These are phyloP conservation scores for Aphyosemion australe DNA, from an alignment of 2,113 vertebrate genomes.

Conservation along the genomic window DNA sequence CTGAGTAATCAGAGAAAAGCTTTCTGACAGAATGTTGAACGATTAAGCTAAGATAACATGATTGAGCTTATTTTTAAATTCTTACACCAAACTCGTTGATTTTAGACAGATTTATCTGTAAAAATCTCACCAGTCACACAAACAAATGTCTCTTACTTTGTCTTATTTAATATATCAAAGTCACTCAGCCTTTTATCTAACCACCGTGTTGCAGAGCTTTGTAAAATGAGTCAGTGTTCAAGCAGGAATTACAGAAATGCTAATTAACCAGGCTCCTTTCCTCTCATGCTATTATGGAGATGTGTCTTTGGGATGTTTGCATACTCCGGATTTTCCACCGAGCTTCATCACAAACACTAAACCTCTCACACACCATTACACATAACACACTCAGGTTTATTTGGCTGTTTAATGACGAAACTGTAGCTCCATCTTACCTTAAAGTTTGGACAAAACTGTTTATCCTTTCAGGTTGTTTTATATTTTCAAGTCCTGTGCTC, in stretches of 20 bases:
- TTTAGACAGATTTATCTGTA: no score
- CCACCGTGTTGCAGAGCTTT: neutral
- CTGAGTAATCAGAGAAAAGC: no score
- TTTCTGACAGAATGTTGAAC: no score
- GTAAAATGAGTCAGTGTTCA: neutral
- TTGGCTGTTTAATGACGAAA: neutral
- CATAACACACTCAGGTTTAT: neutral
- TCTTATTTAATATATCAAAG: neutral
- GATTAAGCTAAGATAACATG: no score
- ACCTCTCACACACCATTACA: neutral
- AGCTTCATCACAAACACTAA: neutral
- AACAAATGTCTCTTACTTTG: neutral
- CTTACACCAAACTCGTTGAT: no score
- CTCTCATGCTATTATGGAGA: neutral
- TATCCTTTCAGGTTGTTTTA: neutral
- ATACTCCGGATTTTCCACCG: neutral
- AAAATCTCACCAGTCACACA: neutral
- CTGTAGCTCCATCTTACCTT: neutral
- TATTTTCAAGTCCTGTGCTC: no score
- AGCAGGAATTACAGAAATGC: neutral
- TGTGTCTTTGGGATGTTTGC: neutral
- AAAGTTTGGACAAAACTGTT: neutral
- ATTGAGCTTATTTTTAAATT: no score
- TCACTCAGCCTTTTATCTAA: neutral
- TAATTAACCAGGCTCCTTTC: neutral